Percentiles rank a stretch among this genome's conserved stretches.
Conservation (phyloP, 1,140 invertebrate genomes). For the Chionoecetes opilio region DNA sequence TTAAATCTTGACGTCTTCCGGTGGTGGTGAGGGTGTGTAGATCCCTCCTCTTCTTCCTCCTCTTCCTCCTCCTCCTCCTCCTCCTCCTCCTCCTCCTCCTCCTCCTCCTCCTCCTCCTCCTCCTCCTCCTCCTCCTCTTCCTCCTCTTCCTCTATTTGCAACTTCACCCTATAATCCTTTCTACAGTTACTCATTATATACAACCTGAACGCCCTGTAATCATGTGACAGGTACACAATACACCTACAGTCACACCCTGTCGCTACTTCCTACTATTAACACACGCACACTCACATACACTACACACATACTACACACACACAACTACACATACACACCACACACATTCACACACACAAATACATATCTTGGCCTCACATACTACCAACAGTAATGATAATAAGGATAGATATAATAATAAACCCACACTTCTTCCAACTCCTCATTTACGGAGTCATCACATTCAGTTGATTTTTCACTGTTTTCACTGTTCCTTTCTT, state of each 20-base stretch:
- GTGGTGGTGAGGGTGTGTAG: neutral
- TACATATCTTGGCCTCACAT: no score
- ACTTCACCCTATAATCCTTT: neutral
- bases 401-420: no score
- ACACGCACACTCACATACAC: constrained; percentile 16
- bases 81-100: no score
- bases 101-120: no score
- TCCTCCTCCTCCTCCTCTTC: no score
- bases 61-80: neutral
- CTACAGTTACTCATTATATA: neutral
- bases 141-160: neutral
- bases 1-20: constrained; percentile 28
- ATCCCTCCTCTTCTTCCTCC: neutral
- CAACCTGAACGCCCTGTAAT: neutral
- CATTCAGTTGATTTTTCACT: no score
- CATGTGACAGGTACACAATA: neutral
- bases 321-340: no score
- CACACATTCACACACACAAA: no score
- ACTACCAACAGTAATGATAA: no score
- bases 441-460: no score
- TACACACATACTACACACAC: neutral
- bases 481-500: no score
- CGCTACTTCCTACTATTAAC: neutral
- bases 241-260: constrained; percentile 5
- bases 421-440: no score